Evolutionary conservation across 1,140 invertebrate species (phyloP), one percentile per base, ranked within the genome.

Genomic region (Panulirus ornatus): DNA sequence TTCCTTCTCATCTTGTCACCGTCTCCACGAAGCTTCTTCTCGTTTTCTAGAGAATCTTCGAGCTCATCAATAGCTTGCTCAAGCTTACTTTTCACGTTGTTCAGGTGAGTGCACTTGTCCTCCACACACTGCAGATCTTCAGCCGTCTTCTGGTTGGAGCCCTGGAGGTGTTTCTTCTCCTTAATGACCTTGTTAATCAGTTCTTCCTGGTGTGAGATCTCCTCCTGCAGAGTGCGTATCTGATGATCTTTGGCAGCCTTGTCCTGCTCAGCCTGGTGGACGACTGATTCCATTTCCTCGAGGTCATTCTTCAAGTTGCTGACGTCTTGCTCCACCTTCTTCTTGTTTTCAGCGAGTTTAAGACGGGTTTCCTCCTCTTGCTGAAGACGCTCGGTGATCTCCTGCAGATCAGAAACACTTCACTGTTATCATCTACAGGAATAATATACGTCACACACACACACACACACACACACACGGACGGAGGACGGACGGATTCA

Each of bases 361-460:
- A 97, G 97, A 93, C 97, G 96, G 92, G 97, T 96, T 95, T 99
- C 98, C 94, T 99, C 98, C 94, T 99, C 98, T 94, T 98, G 97
- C 93, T 96, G 96, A 92, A 99, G 96, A 93, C 98, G 96, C 93
- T 99, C 98, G 95, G 98, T 97, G 93, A 98, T 96, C 94, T 99
- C 98, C 97, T 99, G 94, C 75, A 79, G 19, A 22, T 47, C 16
- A 66, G 2, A 66, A 66, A 22, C 6, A 66, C n/a, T n/a, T n/a
- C n/a, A n/a, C n/a, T n/a, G n/a, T n/a, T n/a, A n/a, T n/a, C n/a
- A n/a, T n/a, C n/a, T n/a, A n/a, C n/a, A n/a, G n/a, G n/a, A n/a
- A n/a, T n/a, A n/a, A n/a, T n/a, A n/a, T n/a, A n/a, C n/a, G n/a
- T n/a, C n/a, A n/a, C n/a, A n/a, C n/a, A n/a, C n/a, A n/a, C n/a